These are phyloP conservation scores for Acanthacorydalis orientalis DNA, from an alignment of 2,888 invertebrate genomes.

Conservation along the genomic window DNA sequence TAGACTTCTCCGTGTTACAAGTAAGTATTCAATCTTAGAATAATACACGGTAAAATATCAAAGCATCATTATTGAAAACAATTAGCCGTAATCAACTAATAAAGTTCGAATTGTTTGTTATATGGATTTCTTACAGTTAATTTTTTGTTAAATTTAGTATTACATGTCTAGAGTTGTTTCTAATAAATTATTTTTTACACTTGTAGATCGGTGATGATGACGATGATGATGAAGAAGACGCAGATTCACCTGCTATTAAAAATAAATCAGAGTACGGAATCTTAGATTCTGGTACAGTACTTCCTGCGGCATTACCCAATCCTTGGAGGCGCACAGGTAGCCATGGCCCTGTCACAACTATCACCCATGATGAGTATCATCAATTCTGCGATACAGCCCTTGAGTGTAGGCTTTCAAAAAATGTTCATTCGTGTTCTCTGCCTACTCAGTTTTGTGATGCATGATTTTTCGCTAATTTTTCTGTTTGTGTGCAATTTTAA, in stretches of 20 bases:
- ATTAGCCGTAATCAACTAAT: too few species aligned
- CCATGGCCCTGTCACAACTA: slow-evolving; percentile 19
- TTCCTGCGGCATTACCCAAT: slow-evolving; percentile 16
- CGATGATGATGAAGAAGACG: slow-evolving; percentile 31
- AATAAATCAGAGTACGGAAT: slow-evolving; percentile 18
- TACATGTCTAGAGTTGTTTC: background rate
- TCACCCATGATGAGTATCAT: slow-evolving; percentile 62
- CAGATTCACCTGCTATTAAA: slow-evolving; percentile 14
- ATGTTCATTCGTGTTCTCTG: background rate
- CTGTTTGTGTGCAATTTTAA: too few species aligned
- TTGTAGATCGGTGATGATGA: slow-evolving; percentile 26
- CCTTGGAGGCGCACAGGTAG: slow-evolving; percentile 26
- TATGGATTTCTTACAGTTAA: too few species aligned
- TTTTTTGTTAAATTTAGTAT: too few species aligned
- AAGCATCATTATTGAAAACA: too few species aligned
- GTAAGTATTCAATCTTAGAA: background rate
- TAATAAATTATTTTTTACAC: slow-evolving; percentile 3
- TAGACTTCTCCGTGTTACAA: slow-evolving; percentile 62
- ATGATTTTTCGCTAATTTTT: background rate
- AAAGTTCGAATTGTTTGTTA: too few species aligned
- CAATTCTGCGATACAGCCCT: slow-evolving; percentile 64
- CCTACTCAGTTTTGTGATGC: background rate
- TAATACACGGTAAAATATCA: too few species aligned
- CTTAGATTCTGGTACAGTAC: slow-evolving; percentile 13
- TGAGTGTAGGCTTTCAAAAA: slow-evolving; percentile 42